phyloP scores from a whole-genome alignment of 2,888 invertebrate species.

The Anthophora plumipes region DNA sequence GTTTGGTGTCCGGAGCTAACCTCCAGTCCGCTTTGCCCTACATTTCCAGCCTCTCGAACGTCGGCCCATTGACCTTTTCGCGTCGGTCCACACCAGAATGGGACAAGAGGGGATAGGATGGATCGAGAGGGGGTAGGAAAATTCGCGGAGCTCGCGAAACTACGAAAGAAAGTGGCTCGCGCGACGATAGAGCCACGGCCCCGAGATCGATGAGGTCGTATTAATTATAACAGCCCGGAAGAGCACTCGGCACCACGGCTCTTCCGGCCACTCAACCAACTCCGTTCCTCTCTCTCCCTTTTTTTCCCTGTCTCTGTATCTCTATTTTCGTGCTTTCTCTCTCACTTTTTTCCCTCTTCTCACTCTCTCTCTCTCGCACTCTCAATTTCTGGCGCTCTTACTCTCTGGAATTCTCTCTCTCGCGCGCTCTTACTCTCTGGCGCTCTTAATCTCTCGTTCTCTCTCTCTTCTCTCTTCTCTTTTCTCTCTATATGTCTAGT shows the following conservation, averaged over 20 bases:
- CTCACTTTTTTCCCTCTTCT: too few species aligned
- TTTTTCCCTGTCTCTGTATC: too few species aligned
- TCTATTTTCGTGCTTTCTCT: too few species aligned
- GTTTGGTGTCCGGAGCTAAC: conserved; percentile 6
- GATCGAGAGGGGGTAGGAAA: conserved; percentile 7
- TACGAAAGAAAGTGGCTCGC: conserved; percentile 11
- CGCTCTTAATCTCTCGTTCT: too few species aligned
- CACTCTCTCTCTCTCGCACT: too few species aligned
- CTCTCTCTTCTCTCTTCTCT: too few species aligned
- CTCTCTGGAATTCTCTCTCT: too few species aligned
- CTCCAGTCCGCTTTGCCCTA: conserved; percentile 37
- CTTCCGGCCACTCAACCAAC: conserved; percentile 25
- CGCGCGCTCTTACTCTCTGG: too few species aligned
- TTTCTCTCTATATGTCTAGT: too few species aligned
- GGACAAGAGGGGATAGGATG: not conserved
- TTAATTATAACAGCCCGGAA: conserved; percentile 72
- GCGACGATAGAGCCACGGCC: conserved; percentile 29
- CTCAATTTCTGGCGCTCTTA: too few species aligned
- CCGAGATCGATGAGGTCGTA: conserved; percentile 66
- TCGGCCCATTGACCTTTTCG: conserved; percentile 50
- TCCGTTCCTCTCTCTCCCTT: not conserved
- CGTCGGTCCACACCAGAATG: not conserved
- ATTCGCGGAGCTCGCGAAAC: conserved; percentile 45
- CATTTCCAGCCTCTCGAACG: conserved; percentile 43
- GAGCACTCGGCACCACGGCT: conserved; percentile 40